Conservation (phyloP, 2,113 vertebrate species). For the Meles meles region DNA sequence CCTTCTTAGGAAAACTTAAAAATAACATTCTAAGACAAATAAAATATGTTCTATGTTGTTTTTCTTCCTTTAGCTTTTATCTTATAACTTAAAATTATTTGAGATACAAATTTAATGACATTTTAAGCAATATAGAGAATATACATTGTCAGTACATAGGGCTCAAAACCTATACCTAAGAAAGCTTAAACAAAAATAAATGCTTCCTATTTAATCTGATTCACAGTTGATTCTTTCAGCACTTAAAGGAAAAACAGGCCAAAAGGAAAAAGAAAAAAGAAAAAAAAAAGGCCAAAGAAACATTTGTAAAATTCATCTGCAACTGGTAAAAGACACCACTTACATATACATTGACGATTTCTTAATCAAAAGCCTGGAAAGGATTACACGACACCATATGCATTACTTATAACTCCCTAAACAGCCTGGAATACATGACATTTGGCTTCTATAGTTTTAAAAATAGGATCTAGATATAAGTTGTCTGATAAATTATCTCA, state of each 20-base stretch:
- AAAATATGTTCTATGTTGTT: neutral
- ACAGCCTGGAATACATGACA: neutral
- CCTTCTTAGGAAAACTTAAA: constrained; percentile 32
- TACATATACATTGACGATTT: neutral
- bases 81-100: neutral
- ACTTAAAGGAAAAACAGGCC: neutral
- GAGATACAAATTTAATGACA: neutral
- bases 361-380: constrained; percentile 28
- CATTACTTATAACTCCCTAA: neutral
- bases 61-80: neutral
- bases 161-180: neutral
- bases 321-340: constrained; percentile 8
- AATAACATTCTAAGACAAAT: constrained; percentile 33
- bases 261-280: neutral
- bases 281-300: neutral
- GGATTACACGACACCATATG: neutral
- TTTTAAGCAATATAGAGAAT: constrained; percentile 25
- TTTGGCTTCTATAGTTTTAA: constrained; percentile 9
- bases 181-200: constrained; percentile 1
- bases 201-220: neutral
- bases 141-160: neutral
- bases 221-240: neutral
- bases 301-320: neutral
- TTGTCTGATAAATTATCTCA: constrained; percentile 30
- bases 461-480: constrained; percentile 30